Conservation (phyloP, 2,888 invertebrate species). For the Falcaria lacertinaria region DNA sequence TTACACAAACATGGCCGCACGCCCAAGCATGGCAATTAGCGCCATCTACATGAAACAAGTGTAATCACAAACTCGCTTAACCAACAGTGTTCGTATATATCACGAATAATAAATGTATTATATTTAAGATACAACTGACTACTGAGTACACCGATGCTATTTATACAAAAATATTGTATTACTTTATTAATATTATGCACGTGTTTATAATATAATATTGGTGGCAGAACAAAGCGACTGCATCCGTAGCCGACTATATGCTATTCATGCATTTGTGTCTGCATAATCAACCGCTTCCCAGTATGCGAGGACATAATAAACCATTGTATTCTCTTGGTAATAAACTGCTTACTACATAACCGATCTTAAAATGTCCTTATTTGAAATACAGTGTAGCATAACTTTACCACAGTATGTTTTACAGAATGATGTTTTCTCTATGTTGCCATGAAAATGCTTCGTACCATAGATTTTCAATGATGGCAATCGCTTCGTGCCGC, state of each 20-base stretch:
- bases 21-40: conserved; percentile 59
- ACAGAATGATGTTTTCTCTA: too few species aligned
- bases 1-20: conserved; percentile 59
- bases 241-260: neutral
- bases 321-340: too few species aligned
- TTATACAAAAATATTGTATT: conserved; percentile 77
- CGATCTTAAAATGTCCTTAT: too few species aligned
- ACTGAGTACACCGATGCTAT: conserved; percentile 73
- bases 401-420: too few species aligned
- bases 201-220: conserved; percentile 61
- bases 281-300: too few species aligned
- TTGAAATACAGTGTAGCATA: too few species aligned
- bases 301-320: too few species aligned
- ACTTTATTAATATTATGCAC: conserved; percentile 40
- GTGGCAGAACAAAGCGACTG: neutral
- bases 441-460: too few species aligned
- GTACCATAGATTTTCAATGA: too few species aligned
- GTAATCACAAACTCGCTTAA: conserved; percentile 56
- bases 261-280: too few species aligned
- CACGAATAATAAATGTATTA: conserved; percentile 40
- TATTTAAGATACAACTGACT: conserved; percentile 66
- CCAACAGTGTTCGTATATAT: conserved; percentile 47
- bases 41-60: conserved; percentile 44
- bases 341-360: too few species aligned
- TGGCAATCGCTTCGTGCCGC: neutral